A percentile compares a stretch with the other conserved stretches of the same genome.
Conservation (phyloP, 2,797 vertebrate species). For the Sebastes umbrosus region DNA sequence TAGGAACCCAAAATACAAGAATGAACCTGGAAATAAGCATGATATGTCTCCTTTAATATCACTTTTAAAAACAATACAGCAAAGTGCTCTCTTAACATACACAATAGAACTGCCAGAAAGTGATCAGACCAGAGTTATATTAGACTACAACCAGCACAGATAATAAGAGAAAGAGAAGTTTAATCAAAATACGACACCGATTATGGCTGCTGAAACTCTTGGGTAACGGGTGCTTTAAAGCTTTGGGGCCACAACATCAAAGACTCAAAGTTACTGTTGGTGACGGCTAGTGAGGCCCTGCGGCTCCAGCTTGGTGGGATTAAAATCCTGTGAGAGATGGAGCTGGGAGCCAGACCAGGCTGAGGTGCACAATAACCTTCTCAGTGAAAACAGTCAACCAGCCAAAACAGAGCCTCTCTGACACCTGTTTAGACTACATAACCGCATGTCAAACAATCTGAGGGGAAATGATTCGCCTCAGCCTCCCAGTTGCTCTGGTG, state of each 20-base stretch:
- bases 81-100: background rate
- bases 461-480: slow-evolving; percentile 1
- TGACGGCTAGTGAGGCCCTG: background rate
- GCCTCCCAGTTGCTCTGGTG: slow-evolving; percentile 15
- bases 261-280: slow-evolving; percentile 5
- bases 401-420: background rate
- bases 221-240: background rate
- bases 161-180: background rate
- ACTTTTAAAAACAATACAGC: background rate
- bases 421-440: slow-evolving; percentile 35
- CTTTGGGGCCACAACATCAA: slow-evolving; percentile 19
- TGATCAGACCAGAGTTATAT: background rate
- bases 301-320: slow-evolving; percentile 19
- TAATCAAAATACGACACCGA: background rate
- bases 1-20: no score
- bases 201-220: background rate
- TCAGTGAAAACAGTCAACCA: background rate
- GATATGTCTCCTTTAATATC: background rate
- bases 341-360: background rate
- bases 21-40: no score
- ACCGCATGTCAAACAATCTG: slow-evolving; percentile 5
- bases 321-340: slow-evolving; percentile 37
- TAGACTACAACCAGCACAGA: background rate
- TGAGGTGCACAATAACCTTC: background rate
- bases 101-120: background rate